Percentiles rank a stretch among this genome's conserved stretches.
Evolutionary conservation across 1,140 invertebrate genomes (phyloP).

Genomic region (Rhagoletis zephyria): DNA sequence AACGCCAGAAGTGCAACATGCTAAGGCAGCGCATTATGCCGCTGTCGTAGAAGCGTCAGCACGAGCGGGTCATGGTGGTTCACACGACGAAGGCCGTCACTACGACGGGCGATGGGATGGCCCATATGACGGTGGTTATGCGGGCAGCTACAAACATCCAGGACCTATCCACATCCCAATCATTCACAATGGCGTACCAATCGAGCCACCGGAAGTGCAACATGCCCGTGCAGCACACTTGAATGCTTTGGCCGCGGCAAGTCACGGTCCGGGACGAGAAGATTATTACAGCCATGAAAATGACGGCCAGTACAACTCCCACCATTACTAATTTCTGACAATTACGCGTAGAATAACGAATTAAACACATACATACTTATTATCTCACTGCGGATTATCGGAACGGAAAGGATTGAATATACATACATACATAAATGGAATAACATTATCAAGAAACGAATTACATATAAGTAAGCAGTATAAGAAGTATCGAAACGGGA

Average conservation of each 20-base stretch:
- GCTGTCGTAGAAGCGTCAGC: slow-evolving; percentile 75
- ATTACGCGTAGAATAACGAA: neutral
- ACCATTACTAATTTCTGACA: slow-evolving; percentile 57
- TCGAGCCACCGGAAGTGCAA: slow-evolving; percentile 78
- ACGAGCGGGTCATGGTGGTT: slow-evolving; percentile 61
- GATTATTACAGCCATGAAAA: slow-evolving; percentile 63
- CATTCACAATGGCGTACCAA: slow-evolving; percentile 75
- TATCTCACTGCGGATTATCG: neutral
- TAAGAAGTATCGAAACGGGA: no score
- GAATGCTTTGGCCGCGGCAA: slow-evolving; percentile 75
- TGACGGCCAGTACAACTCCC: slow-evolving; percentile 68
- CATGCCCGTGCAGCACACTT: slow-evolving; percentile 77
- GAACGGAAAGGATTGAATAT: neutral
- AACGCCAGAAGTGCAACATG: slow-evolving; percentile 77
- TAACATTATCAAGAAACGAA: neutral
- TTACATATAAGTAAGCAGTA: no score
- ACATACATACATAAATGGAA: neutral
- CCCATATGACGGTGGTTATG: slow-evolving; percentile 62
- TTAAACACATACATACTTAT: slow-evolving; percentile 2
- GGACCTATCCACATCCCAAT: slow-evolving; percentile 74
- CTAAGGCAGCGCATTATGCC: slow-evolving; percentile 77
- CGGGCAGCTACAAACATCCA: slow-evolving; percentile 62
- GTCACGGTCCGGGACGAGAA: slow-evolving; percentile 59
- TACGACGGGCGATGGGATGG: slow-evolving; percentile 60
- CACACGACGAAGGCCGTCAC: slow-evolving; percentile 60